A percentile compares a stretch with the other conserved stretches of the same genome.
phyloP scores from a whole-genome alignment of 2,797 vertebrate genomes.

The Serranus cabrilla region DNA sequence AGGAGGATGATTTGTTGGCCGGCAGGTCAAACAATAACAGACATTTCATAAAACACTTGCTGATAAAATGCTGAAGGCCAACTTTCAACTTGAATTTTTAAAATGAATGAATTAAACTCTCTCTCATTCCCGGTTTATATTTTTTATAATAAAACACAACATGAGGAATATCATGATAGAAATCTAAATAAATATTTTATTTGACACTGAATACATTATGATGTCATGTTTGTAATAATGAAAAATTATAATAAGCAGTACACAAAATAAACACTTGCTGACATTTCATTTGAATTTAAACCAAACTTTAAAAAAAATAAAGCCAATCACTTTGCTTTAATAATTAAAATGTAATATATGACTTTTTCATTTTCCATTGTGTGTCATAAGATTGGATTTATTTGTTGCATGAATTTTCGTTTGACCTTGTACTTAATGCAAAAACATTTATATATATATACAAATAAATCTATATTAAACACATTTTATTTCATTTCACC shows the following conservation, averaged over 20 bases:
- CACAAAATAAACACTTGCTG: neutral
- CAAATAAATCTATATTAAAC: too few species aligned
- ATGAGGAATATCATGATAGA: neutral
- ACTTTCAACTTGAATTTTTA: neutral
- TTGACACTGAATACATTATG: neutral
- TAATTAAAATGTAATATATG: neutral
- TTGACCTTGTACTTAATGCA: neutral
- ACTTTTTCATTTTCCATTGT: too few species aligned
- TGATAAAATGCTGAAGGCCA: neutral
- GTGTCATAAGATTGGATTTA: neutral
- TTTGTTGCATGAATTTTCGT: neutral
- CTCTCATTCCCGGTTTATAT: neutral
- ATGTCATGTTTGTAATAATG: neutral
- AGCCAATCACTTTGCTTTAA: neutral
- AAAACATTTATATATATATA: neutral
- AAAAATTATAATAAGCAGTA: neutral
- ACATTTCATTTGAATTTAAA: neutral
- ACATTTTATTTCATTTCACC: too few species aligned
- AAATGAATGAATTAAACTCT: neutral
- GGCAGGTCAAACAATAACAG: constrained; percentile 17
- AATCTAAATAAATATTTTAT: neutral
- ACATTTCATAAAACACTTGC: neutral
- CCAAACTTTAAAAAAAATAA: neutral
- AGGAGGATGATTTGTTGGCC: constrained; percentile 47
- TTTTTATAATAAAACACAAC: neutral